These are phyloP conservation scores for Callyntrura guangdongensis DNA, from an alignment of 2,888 invertebrate genomes.

Conservation along the genomic window DNA sequence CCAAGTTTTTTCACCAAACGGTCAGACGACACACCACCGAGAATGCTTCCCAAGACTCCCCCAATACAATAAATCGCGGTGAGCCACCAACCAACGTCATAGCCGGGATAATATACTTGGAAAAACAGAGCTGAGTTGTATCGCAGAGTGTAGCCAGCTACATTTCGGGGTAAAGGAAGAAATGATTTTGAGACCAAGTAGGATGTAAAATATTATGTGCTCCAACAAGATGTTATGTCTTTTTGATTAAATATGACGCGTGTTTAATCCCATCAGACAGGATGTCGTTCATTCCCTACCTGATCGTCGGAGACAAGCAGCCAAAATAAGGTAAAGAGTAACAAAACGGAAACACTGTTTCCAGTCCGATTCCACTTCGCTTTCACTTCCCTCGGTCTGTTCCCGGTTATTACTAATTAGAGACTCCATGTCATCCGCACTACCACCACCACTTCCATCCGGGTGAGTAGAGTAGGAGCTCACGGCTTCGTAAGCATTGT, in stretches of 20 bases:
- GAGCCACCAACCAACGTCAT: constrained; percentile 93
- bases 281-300: constrained; percentile 87
- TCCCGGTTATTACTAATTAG: constrained; percentile 85
- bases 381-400: neutral
- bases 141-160: constrained; percentile 95
- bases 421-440: constrained; percentile 69
- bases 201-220: neutral
- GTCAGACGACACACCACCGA: constrained; percentile 91
- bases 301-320: constrained; percentile 95
- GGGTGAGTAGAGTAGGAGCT: constrained; percentile 66
- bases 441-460: constrained; percentile 51
- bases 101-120: constrained; percentile 94
- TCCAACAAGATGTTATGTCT: neutral
- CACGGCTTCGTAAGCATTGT: constrained; percentile 76
- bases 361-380: constrained; percentile 89
- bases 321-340: constrained; percentile 92
- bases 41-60: constrained; percentile 91
- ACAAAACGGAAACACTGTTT: constrained; percentile 92
- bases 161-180: neutral
- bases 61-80: constrained; percentile 95
- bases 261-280: neutral
- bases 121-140: constrained; percentile 97
- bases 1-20: constrained; percentile 96
- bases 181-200: neutral
- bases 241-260: neutral